These are phyloP conservation scores for Semaprochilodus insignis DNA, from an alignment of 2,797 vertebrate genomes.

Conservation along the genomic window DNA sequence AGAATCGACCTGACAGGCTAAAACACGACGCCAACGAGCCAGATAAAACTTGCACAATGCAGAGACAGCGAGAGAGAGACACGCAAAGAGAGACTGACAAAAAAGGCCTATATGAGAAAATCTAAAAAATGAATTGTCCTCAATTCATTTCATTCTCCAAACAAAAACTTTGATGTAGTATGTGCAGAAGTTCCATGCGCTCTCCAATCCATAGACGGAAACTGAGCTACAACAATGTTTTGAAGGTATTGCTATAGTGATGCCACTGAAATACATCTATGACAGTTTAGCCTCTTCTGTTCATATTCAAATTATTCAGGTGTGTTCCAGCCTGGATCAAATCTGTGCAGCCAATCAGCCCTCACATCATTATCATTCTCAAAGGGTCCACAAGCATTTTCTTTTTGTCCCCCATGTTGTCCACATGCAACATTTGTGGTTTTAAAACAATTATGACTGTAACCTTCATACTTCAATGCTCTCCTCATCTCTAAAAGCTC, in stretches of 20 bases:
- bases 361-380: not conserved
- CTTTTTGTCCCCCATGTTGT: no score
- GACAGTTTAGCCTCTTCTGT: not conserved
- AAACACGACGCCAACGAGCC: conserved; percentile 63
- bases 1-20: conserved; percentile 78
- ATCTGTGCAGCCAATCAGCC: not conserved
- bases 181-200: not conserved
- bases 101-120: not conserved
- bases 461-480: no score
- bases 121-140: not conserved
- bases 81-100: not conserved
- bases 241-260: not conserved
- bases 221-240: not conserved
- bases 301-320: not conserved
- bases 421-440: no score
- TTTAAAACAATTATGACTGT: no score
- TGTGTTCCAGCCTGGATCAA: not conserved
- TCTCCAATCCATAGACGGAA: not conserved
- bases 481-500: no score
- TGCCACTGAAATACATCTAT: not conserved
- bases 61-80: conserved; percentile 44
- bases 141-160: no score
- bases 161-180: no score
- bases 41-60: conserved; percentile 38
- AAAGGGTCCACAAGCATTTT: no score